Evolutionary conservation across 2,888 invertebrate species (phyloP).

Genomic region (Sphinx pinastri): DNA sequence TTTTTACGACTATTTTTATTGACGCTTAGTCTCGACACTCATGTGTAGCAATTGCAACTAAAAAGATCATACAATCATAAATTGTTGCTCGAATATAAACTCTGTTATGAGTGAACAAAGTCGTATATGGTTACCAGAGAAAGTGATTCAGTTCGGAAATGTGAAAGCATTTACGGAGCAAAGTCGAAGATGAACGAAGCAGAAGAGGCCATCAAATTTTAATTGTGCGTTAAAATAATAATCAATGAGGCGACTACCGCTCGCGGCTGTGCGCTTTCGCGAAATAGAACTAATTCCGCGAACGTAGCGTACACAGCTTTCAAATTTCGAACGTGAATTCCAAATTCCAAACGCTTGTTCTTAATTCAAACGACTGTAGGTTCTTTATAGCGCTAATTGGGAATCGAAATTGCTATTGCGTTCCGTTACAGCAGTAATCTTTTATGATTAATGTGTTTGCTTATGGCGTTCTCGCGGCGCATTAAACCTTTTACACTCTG

Average conservation of each 20-base stretch:
- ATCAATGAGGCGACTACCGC: slow-evolving; percentile 80
- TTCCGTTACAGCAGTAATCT: slow-evolving; percentile 59
- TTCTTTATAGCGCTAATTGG: slow-evolving; percentile 56
- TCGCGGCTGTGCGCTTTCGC: slow-evolving; percentile 54
- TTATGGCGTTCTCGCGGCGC: slow-evolving; percentile 50
- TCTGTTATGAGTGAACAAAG: slow-evolving; percentile 47
- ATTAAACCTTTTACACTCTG: slow-evolving; percentile 56
- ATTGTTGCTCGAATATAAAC: slow-evolving; percentile 50
- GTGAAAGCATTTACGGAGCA: slow-evolving; percentile 55
- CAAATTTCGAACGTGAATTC: slow-evolving; percentile 36
- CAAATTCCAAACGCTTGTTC: slow-evolving; percentile 34
- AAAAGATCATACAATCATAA: slow-evolving; percentile 60
- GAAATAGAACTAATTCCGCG: slow-evolving; percentile 67
- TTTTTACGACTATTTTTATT: slow-evolving; percentile 82
- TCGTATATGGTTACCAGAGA: slow-evolving; percentile 22
- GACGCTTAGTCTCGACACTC: slow-evolving; percentile 81
- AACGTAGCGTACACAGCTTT: slow-evolving; percentile 46
- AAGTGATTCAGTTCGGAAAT: slow-evolving; percentile 37
- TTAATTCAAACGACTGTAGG: slow-evolving; percentile 34
- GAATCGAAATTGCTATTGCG: slow-evolving; percentile 40
- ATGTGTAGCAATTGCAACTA: slow-evolving; percentile 64
- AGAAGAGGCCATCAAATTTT: slow-evolving; percentile 82
- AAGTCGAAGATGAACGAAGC: slow-evolving; percentile 78
- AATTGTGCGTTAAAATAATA: slow-evolving; percentile 84
- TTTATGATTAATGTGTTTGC: slow-evolving; percentile 71